Conservation (phyloP, 2,888 invertebrate genomes). For the Arenicola marina region DNA sequence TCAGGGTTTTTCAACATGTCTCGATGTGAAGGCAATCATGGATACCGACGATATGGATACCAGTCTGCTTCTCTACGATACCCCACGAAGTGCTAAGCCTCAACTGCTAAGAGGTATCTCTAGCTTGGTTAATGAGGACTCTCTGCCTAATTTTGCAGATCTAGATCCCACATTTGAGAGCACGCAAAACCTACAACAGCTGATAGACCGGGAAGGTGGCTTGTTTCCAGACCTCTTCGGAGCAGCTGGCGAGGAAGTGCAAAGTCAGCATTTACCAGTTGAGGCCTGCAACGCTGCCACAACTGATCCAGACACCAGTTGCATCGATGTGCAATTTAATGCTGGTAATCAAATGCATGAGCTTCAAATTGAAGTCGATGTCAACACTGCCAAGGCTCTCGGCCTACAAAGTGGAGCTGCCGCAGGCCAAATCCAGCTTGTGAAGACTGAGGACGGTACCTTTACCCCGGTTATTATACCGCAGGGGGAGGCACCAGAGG, state of each 20-base stretch:
- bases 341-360: background rate
- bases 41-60: conserved; percentile 5
- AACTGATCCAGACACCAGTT: background rate
- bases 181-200: conserved; percentile 86
- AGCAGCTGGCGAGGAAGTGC: background rate
- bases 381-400: background rate
- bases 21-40: conserved; percentile 5
- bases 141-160: conserved; percentile 63
- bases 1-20: conserved; percentile 16
- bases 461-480: background rate
- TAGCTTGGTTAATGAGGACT: background rate
- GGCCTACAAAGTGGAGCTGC: background rate
- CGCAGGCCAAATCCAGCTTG: background rate
- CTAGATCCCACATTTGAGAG: conserved; percentile 86
- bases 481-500: background rate
- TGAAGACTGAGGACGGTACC: background rate
- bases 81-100: background rate
- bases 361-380: background rate
- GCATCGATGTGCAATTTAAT: no score
- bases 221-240: background rate
- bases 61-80: background rate
- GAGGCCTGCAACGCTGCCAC: no score
- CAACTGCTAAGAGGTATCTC: background rate
- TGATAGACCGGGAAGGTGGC: conserved; percentile 66
- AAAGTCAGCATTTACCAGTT: no score